Evolutionary conservation across 2,888 invertebrate species (phyloP).

Genomic region (Lutraria lutraria): DNA sequence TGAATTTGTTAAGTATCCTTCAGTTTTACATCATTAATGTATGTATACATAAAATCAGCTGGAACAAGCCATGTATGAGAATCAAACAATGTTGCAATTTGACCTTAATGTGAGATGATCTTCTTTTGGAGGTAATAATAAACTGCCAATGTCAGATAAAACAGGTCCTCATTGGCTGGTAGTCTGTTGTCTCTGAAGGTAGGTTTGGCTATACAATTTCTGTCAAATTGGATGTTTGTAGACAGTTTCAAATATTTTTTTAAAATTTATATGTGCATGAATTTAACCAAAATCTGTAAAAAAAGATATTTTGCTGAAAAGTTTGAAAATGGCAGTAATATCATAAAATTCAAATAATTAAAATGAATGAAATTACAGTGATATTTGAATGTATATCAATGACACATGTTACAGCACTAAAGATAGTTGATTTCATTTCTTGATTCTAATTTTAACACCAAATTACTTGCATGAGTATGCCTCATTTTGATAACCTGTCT

Average conservation of each 20-base stretch:
- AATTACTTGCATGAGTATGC: neutral
- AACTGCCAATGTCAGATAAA: too few relatives aligned
- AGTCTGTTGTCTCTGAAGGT: too few relatives aligned
- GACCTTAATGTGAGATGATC: too few relatives aligned
- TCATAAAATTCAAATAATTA: neutral
- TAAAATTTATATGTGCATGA: too few relatives aligned
- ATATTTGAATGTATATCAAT: neutral
- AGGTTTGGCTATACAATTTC: too few relatives aligned
- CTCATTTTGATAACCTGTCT: neutral
- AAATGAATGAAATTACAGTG: neutral
- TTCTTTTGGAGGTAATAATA: too few relatives aligned
- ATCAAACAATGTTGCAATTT: too few relatives aligned
- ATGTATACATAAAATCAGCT: neutral
- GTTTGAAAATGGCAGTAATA: neutral
- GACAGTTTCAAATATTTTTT: too few relatives aligned
- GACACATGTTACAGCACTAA: neutral
- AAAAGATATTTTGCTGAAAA: neutral
- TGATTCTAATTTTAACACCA: neutral
- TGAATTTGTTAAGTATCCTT: conserved; percentile 93
- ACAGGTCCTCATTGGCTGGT: too few relatives aligned
- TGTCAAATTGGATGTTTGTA: too few relatives aligned
- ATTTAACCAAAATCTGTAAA: too few relatives aligned
- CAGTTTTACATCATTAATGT: neutral
- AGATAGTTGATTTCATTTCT: neutral
- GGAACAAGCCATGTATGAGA: too few relatives aligned